phyloP scores from a whole-genome alignment of 2,888 invertebrate genomes.

The Endomychus coccineus region DNA sequence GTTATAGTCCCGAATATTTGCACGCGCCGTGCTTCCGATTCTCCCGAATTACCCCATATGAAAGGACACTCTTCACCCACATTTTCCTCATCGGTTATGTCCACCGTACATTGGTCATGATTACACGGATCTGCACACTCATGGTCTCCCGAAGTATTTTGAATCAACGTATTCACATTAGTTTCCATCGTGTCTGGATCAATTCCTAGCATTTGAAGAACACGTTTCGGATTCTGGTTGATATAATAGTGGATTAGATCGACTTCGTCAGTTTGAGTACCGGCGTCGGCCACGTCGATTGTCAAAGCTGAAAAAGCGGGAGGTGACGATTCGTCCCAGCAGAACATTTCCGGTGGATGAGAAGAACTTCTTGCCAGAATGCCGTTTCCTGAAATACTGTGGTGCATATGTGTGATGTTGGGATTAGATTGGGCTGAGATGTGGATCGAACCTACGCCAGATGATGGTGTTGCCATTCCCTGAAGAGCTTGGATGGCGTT shows the following conservation, averaged over 20 bases:
- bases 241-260: conserved; percentile 56
- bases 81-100: conserved; percentile 24
- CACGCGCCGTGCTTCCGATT: too few relatives aligned
- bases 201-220: conserved; percentile 65
- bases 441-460: conserved; percentile 37
- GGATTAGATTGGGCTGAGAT: conserved; percentile 79
- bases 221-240: conserved; percentile 64
- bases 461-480: conserved; percentile 63
- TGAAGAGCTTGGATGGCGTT: conserved; percentile 78
- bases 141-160: conserved; percentile 33
- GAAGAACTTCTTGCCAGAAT: conserved; percentile 70
- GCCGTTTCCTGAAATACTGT: conserved; percentile 39
- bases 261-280: conserved; percentile 58
- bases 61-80: conserved; percentile 31
- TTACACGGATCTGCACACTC: too few relatives aligned
- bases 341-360: conserved; percentile 79
- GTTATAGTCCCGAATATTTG: too few relatives aligned
- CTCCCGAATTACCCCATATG: conserved; percentile 25
- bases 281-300: conserved; percentile 33
- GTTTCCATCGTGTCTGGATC: conserved; percentile 52
- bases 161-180: too few relatives aligned
- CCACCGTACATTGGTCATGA: conserved; percentile 9
- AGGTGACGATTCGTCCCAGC: conserved; percentile 52
- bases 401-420: conserved; percentile 48
- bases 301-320: conserved; percentile 16